Base-by-base conservation (phyloP, 2,113 vertebrate genomes). In the Jaculus jaculus region DNA sequence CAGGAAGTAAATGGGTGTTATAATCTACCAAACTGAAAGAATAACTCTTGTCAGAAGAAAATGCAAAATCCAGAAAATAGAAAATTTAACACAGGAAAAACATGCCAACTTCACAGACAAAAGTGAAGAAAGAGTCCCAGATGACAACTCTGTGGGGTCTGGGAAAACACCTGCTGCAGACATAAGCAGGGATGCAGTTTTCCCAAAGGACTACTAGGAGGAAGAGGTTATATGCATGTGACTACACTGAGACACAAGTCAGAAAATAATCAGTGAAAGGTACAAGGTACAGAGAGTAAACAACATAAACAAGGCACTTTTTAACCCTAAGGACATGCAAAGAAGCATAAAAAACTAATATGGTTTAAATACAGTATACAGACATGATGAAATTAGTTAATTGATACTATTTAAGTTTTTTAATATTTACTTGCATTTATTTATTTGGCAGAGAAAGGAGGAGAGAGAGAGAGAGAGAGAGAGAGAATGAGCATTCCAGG, bases 41-140 rank as follows among this genome's bases (percentile, higher is more conserved):
- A 42, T 83, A 85, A 90, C 74, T 93, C 13, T 66, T 47, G 18
- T 37, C 65, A 74, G 28, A 75, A 75, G 61, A 85, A 88, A 58
- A 28, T 7, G 68, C 20, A 3, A 4, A 37, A 63, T 72, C 11
- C 26, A 91, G 51, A 65, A 92, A 92, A 75, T 32, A 82, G 17
- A 34, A 87, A 26, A 74, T 58, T 16, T 58, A 89, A 89, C 30
- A 84, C 26, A 81, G 21, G 18, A 88, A 91, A 77, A 3, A 95
- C 90, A 58, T 72, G 1, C 26, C 87, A 88, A 84, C 17, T 63
- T 94, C 18, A 84, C 30, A 91, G 68, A 63, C 32, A 6, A 69
- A 42, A 34, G 13, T 37, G 18, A 84, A 82, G 47, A 74, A 58
- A 78, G 68, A 69, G 54, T 93, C 26, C 11, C 77, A 24, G 23